phyloP scores from a whole-genome alignment of 2,888 invertebrate genomes.

The Xestia rhomboidea region DNA sequence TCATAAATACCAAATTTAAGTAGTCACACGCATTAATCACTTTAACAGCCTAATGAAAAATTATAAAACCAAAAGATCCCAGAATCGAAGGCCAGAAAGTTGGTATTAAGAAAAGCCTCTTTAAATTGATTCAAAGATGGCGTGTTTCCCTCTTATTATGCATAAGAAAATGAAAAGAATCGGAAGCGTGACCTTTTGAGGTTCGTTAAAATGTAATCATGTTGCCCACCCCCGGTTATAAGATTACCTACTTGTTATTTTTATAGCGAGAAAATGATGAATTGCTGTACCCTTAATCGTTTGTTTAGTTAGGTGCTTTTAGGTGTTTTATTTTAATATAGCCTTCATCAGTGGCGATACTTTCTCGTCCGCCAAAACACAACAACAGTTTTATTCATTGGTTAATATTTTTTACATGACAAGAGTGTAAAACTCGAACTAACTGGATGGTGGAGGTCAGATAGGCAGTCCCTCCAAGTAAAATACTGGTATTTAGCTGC shows the following conservation, averaged over 20 bases:
- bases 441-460: neutral
- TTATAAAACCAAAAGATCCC: neutral
- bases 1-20: neutral
- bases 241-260: slow-evolving; percentile 51
- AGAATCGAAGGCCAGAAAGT: slow-evolving; percentile 10
- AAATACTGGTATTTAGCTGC: too few relatives aligned
- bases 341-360: neutral
- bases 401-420: neutral
- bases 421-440: neutral
- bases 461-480: too few relatives aligned
- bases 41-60: neutral
- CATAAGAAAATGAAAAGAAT: slow-evolving; percentile 53
- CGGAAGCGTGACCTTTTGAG: slow-evolving; percentile 50
- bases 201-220: slow-evolving; percentile 60
- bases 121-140: slow-evolving; percentile 52
- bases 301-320: slow-evolving; percentile 1
- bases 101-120: slow-evolving; percentile 11
- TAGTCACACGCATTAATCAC: neutral
- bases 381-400: neutral
- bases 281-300: neutral
- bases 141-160: slow-evolving; percentile 54
- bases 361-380: neutral
- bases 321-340: neutral
- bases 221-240: slow-evolving; percentile 38
- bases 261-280: slow-evolving; percentile 31